Conservation (phyloP, 1,140 invertebrate species). For the Drosophila nigromelanica region DNA sequence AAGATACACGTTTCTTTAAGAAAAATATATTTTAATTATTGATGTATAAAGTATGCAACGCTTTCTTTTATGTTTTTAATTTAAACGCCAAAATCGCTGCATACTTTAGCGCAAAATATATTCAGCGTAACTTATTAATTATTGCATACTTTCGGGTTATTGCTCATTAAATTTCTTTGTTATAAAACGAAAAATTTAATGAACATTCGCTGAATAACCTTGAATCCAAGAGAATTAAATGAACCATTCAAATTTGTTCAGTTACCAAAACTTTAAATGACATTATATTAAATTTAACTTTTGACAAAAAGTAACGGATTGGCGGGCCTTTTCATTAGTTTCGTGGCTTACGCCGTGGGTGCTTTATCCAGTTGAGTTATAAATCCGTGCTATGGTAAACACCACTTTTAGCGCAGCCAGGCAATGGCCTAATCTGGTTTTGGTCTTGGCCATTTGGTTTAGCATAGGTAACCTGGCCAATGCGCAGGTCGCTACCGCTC, state of each 20-base stretch:
- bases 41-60: slow-evolving; percentile 1
- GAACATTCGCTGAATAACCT: slow-evolving; percentile 16
- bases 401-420: not conserved
- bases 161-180: not conserved
- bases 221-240: slow-evolving; percentile 29
- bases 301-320: slow-evolving; percentile 8
- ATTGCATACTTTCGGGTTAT: slow-evolving; percentile 18
- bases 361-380: not conserved
- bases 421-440: not conserved
- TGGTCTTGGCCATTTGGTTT: slow-evolving; percentile 6
- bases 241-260: slow-evolving; percentile 31
- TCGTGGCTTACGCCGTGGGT: not conserved
- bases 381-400: not conserved
- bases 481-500: not conserved
- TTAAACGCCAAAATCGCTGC: not conserved
- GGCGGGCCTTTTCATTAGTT: slow-evolving; percentile 1
- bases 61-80: not conserved
- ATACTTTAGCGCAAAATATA: not conserved
- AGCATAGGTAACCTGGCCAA: not conserved
- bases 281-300: slow-evolving; percentile 11
- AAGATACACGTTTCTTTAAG: too few species aligned
- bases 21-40: too few species aligned
- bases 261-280: slow-evolving; percentile 5
- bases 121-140: not conserved
- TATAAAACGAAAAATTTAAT: too few species aligned